Percentiles rank a stretch among this genome's conserved stretches.
Evolutionary conservation across 2,113 vertebrate species (phyloP).

Genomic region (Pseudorasbora parva): DNA sequence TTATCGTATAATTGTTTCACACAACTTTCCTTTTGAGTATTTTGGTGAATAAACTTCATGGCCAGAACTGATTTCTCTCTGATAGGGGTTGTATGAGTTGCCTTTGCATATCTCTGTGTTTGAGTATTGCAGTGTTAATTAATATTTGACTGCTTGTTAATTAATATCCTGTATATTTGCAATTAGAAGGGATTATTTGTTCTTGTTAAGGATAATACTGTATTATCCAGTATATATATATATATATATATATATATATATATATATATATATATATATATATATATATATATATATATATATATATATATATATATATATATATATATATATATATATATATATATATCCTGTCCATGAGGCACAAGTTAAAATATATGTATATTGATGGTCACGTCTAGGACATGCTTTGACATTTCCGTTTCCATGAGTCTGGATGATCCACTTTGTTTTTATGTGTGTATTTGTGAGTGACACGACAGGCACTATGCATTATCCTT

Average conservation of each 20-base stretch:
- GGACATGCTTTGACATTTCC: background rate
- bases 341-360: no score
- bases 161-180: background rate
- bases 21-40: background rate
- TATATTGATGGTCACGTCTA: background rate
- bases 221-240: no score
- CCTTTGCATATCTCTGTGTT: conserved; percentile 20
- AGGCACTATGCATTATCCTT: background rate
- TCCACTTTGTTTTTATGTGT: conserved; percentile 7
- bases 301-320: no score
- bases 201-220: background rate
- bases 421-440: background rate
- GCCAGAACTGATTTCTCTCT: background rate
- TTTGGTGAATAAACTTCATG: background rate
- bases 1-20: no score
- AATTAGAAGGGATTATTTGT: background rate
- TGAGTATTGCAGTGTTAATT: background rate
- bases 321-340: no score
- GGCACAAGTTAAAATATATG: background rate
- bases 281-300: no score
- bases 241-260: no score
- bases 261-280: no score
- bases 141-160: background rate
- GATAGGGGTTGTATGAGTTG: conserved; percentile 17
- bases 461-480: background rate